phyloP scores from a whole-genome alignment of 2,113 vertebrate genomes.

The Ammodytes marinus region DNA sequence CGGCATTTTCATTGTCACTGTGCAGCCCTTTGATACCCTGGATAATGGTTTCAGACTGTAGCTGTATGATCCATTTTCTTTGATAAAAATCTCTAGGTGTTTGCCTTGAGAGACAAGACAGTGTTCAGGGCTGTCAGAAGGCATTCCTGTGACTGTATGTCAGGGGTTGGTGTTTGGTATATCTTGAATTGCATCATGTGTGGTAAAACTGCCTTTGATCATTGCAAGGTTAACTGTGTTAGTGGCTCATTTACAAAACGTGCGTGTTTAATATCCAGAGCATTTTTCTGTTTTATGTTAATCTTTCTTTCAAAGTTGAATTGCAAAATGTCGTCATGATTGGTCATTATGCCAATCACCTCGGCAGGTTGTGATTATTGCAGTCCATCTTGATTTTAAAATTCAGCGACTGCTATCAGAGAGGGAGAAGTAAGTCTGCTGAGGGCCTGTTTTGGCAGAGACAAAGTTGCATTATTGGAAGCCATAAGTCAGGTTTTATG shows the following conservation, averaged over 20 bases:
- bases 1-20: conserved; percentile 46
- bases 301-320: neutral
- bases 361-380: conserved; percentile 6
- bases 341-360: neutral
- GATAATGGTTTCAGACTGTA: conserved; percentile 52
- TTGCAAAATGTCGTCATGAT: neutral
- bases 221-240: conserved; percentile 1
- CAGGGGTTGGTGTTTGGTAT: conserved; percentile 12
- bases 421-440: conserved; percentile 11
- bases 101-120: conserved; percentile 44
- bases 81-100: conserved; percentile 46
- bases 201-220: conserved; percentile 7
- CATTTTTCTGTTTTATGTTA: neutral
- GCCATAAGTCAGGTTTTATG: conserved; percentile 39
- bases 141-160: conserved; percentile 25
- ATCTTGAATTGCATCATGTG: conserved; percentile 48
- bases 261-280: conserved; percentile 5
- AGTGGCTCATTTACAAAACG: conserved; percentile 1
- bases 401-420: conserved; percentile 4
- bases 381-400: neutral
- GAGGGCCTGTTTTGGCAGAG: conserved; percentile 5
- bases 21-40: conserved; percentile 19
- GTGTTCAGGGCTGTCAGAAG: conserved; percentile 35
- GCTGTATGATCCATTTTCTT: conserved; percentile 45
- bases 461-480: conserved; percentile 5